A percentile compares a stretch with the other conserved stretches of the same genome.
Evolutionary conservation across 2,113 vertebrate genomes (phyloP).

Genomic region (Ariopsis seemanni): DNA sequence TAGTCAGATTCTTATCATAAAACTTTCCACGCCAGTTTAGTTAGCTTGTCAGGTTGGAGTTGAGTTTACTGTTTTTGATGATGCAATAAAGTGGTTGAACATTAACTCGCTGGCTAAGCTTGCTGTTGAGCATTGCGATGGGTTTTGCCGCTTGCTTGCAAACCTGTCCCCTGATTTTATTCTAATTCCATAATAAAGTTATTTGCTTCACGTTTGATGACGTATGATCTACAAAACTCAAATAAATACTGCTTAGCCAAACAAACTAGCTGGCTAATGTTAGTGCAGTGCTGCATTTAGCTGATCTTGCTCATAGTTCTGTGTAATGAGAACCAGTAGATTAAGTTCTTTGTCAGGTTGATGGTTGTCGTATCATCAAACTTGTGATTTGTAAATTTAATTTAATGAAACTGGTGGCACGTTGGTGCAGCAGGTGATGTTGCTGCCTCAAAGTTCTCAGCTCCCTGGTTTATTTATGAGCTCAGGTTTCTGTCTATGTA

Average conservation of each 20-base stretch:
- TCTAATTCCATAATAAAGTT: background rate
- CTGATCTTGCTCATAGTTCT: background rate
- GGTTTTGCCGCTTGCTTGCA: background rate
- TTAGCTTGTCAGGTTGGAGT: too few relatives aligned
- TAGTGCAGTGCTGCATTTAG: background rate
- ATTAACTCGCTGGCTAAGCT: too few relatives aligned
- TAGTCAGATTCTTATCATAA: background rate
- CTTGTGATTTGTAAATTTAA: background rate
- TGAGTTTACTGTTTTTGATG: too few relatives aligned
- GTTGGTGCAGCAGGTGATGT: too few relatives aligned
- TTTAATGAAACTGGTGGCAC: too few relatives aligned
- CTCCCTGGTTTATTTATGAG: too few relatives aligned
- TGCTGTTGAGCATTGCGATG: too few relatives aligned
- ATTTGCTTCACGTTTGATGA: background rate
- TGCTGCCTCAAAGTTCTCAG: too few relatives aligned
- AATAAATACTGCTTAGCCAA: background rate
- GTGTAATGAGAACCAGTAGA: background rate
- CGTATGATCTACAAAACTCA: background rate
- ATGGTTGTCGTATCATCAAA: background rate
- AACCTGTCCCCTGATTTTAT: background rate
- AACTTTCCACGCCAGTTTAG: too few relatives aligned
- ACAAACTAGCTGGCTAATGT: background rate
- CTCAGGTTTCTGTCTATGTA: too few relatives aligned
- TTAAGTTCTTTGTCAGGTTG: background rate
- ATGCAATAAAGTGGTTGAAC: too few relatives aligned